Evolutionary conservation across 1,140 invertebrate genomes (phyloP).

Genomic region (Halictus rubicundus): DNA sequence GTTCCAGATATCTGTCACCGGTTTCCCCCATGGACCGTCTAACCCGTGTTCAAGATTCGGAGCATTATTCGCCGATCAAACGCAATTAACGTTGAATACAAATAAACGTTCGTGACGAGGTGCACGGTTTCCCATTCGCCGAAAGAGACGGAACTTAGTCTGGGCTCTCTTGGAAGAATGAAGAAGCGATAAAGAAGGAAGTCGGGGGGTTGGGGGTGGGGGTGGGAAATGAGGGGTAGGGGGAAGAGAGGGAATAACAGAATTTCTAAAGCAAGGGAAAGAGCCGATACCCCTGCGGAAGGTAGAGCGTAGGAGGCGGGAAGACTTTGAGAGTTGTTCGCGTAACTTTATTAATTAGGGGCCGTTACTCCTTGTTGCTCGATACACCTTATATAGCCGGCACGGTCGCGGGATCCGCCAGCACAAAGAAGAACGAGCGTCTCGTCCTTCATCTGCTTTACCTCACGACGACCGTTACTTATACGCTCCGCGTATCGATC

Average conservation of each 20-base stretch:
- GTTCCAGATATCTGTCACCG: too few relatives aligned
- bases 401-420: constrained; percentile 53
- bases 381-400: constrained; percentile 69
- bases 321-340: constrained; percentile 77
- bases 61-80: not conserved
- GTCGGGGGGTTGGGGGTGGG: constrained; percentile 33
- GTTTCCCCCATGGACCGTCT: too few relatives aligned
- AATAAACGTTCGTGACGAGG: constrained; percentile 36
- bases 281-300: constrained; percentile 58
- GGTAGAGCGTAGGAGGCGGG: constrained; percentile 42
- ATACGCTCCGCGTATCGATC: constrained; percentile 53
- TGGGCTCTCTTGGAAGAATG: constrained; percentile 46
- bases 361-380: constrained; percentile 76
- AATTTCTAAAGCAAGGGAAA: constrained; percentile 70
- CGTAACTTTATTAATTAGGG: constrained; percentile 80
- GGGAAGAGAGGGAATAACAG: constrained; percentile 64
- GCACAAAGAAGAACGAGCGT: constrained; percentile 58
- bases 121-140: constrained; percentile 47
- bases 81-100: constrained; percentile 35
- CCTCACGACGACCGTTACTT: constrained; percentile 47
- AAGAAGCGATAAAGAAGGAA: constrained; percentile 46
- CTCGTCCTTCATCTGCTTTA: constrained; percentile 25
- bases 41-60: not conserved
- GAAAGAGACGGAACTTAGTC: constrained; percentile 50
- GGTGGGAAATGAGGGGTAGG: too few relatives aligned